These are phyloP conservation scores for Tapirus indicus DNA, from an alignment of 2,797 vertebrate species.

Conservation along the genomic window DNA sequence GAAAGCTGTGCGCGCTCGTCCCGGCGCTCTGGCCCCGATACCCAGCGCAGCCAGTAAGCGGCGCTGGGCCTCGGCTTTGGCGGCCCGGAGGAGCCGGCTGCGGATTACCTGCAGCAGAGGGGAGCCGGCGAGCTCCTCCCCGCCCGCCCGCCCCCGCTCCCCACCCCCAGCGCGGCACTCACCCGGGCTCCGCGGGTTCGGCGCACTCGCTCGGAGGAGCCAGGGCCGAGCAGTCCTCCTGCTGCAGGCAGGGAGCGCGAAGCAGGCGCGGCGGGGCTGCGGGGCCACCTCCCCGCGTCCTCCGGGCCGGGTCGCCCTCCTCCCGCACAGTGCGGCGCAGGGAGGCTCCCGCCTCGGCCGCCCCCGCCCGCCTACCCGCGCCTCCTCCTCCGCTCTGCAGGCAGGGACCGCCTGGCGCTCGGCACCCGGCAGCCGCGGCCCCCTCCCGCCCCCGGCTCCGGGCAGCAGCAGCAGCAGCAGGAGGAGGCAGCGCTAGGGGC, in stretches of 20 bases:
- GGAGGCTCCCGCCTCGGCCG: conserved; percentile 44
- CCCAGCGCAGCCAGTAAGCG: conserved; percentile 78
- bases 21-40: not conserved
- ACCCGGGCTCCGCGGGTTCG: not conserved
- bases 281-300: conserved; percentile 62
- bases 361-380: conserved; percentile 55
- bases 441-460: conserved; percentile 11
- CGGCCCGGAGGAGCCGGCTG: conserved; percentile 78
- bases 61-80: conserved; percentile 83
- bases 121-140: conserved; percentile 83
- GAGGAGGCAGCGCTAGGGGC: not conserved
- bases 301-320: conserved; percentile 55
- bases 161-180: conserved; percentile 43
- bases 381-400: conserved; percentile 53
- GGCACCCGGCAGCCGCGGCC: conserved; percentile 17
- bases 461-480: not conserved
- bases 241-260: conserved; percentile 65
- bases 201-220: conserved; percentile 32
- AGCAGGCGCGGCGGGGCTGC: conserved; percentile 66
- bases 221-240: conserved; percentile 61
- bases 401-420: conserved; percentile 47
- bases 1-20: not conserved
- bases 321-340: conserved; percentile 48
- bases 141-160: conserved; percentile 61
- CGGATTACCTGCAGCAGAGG: conserved; percentile 87